Evolutionary conservation across 2,113 vertebrate genomes (phyloP).

Genomic region (Entosphenus tridentatus): DNA sequence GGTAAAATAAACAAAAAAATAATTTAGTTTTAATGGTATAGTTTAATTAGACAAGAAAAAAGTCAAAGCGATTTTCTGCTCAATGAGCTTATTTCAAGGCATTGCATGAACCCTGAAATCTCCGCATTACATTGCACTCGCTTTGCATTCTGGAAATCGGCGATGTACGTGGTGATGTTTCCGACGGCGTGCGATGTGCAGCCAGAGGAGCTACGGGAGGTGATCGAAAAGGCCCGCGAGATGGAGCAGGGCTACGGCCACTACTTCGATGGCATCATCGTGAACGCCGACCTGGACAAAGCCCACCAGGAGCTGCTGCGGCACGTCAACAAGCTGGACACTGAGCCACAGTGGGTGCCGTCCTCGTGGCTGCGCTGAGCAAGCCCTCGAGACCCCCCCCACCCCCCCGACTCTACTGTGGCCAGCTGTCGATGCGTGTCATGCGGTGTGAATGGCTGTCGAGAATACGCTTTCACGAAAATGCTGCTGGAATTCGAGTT

Average conservation of each 20-base stretch:
- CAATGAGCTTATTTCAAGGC: neutral
- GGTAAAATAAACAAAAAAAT: neutral
- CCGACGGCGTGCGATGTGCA: slow-evolving; percentile 16
- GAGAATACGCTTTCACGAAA: no score
- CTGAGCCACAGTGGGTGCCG: slow-evolving; percentile 92
- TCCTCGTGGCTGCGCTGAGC: slow-evolving; percentile 53
- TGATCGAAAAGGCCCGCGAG: slow-evolving; percentile 71
- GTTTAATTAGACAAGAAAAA: neutral
- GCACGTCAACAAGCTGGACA: slow-evolving; percentile 72
- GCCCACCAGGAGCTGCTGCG: slow-evolving; percentile 54
- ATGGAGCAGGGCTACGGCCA: slow-evolving; percentile 80
- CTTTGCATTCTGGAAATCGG: neutral
- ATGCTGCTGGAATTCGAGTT: no score
- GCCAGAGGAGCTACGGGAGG: slow-evolving; percentile 69
- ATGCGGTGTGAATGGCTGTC: no score
- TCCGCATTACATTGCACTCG: neutral
- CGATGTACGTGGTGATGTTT: neutral
- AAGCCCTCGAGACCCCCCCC: no score
- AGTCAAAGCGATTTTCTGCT: neutral
- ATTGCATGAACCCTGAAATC: neutral
- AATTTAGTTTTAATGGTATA: neutral
- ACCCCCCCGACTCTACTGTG: no score
- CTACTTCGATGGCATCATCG: slow-evolving; percentile 60
- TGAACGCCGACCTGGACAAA: slow-evolving; percentile 60
- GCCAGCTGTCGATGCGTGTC: no score